phyloP scores from a whole-genome alignment of 2,113 vertebrate genomes.

The Atherinomorus stipes region DNA sequence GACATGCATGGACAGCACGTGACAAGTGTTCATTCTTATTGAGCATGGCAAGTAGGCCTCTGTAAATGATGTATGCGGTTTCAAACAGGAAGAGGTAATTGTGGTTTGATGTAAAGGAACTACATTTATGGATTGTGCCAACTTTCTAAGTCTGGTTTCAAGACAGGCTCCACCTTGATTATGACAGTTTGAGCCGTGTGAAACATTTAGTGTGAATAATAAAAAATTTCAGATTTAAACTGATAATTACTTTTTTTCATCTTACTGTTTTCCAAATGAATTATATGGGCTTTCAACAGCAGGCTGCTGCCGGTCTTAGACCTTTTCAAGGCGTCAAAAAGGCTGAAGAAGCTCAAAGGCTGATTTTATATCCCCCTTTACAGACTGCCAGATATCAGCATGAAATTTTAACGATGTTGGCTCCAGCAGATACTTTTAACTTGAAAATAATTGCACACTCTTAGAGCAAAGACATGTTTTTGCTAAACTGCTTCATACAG shows the following conservation, averaged over 20 bases:
- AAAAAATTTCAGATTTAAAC: not conserved
- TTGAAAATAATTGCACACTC: constrained; percentile 25
- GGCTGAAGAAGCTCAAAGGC: constrained; percentile 20
- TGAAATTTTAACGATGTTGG: constrained; percentile 43
- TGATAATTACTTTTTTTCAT: not conserved
- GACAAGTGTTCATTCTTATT: constrained; percentile 46
- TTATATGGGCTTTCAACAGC: constrained; percentile 32
- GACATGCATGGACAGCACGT: constrained; percentile 26
- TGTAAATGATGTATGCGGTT: constrained; percentile 55
- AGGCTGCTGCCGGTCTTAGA: constrained; percentile 22
- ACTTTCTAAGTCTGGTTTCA: not conserved
- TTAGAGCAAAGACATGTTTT: constrained; percentile 1
- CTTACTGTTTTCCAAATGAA: constrained; percentile 1
- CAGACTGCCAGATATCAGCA: constrained; percentile 34
- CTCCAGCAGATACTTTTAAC: constrained; percentile 30
- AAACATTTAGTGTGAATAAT: not conserved
- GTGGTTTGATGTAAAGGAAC: constrained; percentile 9
- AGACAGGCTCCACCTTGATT: not conserved
- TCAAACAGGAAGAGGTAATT: constrained; percentile 48
- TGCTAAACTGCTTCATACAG: not conserved
- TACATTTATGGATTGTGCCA: not conserved
- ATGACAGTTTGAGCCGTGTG: not conserved
- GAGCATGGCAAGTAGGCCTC: constrained; percentile 14
- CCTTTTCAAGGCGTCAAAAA: constrained; percentile 30
- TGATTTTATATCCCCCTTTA: constrained; percentile 37